A percentile compares a stretch with the other conserved stretches of the same genome.
These are phyloP conservation scores for Spilogale gracilis DNA, from an alignment of 2,113 vertebrate genomes.

Conservation along the genomic window DNA sequence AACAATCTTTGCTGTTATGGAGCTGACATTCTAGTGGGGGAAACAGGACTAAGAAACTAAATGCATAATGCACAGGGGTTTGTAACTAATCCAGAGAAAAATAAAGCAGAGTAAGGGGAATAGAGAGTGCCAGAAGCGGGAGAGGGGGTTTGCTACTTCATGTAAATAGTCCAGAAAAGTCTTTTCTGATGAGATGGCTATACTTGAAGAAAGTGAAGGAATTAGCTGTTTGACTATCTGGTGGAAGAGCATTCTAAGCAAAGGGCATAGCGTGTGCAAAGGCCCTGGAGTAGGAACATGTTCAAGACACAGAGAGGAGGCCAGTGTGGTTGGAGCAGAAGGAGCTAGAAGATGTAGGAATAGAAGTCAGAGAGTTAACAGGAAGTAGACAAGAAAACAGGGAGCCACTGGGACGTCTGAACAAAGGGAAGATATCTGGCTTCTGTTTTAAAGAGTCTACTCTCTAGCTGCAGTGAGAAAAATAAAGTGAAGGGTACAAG, in stretches of 20 bases:
- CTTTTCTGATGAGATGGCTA: not conserved
- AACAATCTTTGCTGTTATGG: not conserved
- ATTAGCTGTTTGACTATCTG: not conserved
- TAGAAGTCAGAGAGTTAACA: not conserved
- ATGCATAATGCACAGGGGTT: not conserved
- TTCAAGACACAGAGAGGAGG: not conserved
- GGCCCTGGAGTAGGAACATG: not conserved
- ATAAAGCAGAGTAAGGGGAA: not conserved
- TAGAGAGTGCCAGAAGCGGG: not conserved
- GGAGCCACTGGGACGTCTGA: not conserved
- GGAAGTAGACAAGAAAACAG: not conserved
- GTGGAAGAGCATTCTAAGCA: not conserved
- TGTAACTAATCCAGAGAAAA: not conserved
- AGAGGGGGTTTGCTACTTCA: not conserved
- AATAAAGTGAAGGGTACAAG: not conserved
- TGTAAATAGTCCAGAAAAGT: not conserved
- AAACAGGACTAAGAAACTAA: not conserved
- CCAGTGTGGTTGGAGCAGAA: not conserved
- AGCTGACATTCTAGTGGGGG: not conserved
- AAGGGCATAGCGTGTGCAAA: not conserved
- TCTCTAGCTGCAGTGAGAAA: not conserved
- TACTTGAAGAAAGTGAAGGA: not conserved
- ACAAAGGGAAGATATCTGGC: not conserved
- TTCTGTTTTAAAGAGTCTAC: not conserved
- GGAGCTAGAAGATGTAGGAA: not conserved